A percentile compares a stretch with the other conserved stretches of the same genome.
Evolutionary conservation across 2,113 vertebrate genomes (phyloP).

Genomic region (Pteruthius melanotis): DNA sequence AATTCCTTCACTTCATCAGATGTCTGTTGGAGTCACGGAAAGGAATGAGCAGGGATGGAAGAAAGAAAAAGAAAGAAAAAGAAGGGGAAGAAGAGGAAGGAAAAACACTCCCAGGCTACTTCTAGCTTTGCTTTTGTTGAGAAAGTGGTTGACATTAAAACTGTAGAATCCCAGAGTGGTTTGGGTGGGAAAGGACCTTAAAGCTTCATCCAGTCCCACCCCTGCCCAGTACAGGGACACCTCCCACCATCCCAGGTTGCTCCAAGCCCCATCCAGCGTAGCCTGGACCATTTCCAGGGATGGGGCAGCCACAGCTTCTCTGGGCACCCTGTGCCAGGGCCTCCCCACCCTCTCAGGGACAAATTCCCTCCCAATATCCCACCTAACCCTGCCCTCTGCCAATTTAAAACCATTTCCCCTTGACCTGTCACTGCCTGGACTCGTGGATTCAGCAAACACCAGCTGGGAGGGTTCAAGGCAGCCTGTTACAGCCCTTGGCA

Average conservation of each 20-base stretch:
- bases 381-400: neutral
- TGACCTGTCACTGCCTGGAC: neutral
- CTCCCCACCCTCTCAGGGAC: neutral
- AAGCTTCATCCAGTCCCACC: neutral
- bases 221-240: neutral
- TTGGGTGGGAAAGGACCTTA: neutral
- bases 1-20: slow-evolving; percentile 31
- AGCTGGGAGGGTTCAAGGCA: neutral
- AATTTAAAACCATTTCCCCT: neutral
- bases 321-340: neutral
- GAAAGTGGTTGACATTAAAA: neutral
- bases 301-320: neutral
- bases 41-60: neutral
- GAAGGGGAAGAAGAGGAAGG: neutral
- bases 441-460: fast-evolving
- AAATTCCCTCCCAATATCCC: neutral
- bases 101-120: neutral
- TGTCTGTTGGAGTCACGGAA: neutral
- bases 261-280: neutral
- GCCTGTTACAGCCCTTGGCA: fast-evolving
- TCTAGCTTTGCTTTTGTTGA: neutral
- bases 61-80: neutral
- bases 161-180: neutral
- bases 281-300: neutral
- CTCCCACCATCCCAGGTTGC: fast-evolving